Percentiles rank a stretch among this genome's conserved stretches.
Evolutionary conservation across 2,797 vertebrate species (phyloP).

Genomic region (Anguilla megastoma): DNA sequence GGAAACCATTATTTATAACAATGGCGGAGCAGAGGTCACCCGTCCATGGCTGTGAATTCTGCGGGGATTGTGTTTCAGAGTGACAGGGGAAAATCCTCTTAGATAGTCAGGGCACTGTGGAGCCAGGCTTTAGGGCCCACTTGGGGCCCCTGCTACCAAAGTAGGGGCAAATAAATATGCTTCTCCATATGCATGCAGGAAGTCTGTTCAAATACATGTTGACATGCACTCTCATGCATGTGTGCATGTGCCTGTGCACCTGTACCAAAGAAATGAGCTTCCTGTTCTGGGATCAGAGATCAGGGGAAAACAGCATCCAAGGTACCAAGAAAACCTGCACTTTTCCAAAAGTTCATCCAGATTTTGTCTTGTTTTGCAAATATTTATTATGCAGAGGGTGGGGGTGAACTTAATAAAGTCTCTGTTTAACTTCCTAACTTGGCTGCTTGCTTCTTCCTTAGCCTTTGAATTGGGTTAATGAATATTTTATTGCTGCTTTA

Average conservation of each 20-base stretch:
- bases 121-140: slow-evolving; percentile 15
- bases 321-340: slow-evolving; percentile 31
- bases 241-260: not conserved
- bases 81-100: slow-evolving; percentile 29
- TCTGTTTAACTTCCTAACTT: slow-evolving; percentile 68
- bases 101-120: slow-evolving; percentile 4
- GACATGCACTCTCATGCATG: not conserved
- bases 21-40: slow-evolving; percentile 31
- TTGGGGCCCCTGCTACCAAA: slow-evolving; percentile 8
- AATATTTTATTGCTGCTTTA: slow-evolving; percentile 75
- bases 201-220: not conserved
- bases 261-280: not conserved
- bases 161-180: slow-evolving; percentile 8
- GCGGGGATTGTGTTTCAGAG: slow-evolving; percentile 25
- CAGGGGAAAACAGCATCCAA: not conserved
- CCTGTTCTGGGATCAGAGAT: not conserved
- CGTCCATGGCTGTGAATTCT: slow-evolving; percentile 23
- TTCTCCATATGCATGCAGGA: not conserved
- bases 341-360: slow-evolving; percentile 40
- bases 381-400: slow-evolving; percentile 31
- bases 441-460: slow-evolving; percentile 66
- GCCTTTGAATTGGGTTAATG: slow-evolving; percentile 68
- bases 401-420: slow-evolving; percentile 54
- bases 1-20: slow-evolving; percentile 34
- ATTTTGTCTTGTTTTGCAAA: slow-evolving; percentile 62